phyloP scores from a whole-genome alignment of 1,140 invertebrate species.

The Calycopis cecrops region DNA sequence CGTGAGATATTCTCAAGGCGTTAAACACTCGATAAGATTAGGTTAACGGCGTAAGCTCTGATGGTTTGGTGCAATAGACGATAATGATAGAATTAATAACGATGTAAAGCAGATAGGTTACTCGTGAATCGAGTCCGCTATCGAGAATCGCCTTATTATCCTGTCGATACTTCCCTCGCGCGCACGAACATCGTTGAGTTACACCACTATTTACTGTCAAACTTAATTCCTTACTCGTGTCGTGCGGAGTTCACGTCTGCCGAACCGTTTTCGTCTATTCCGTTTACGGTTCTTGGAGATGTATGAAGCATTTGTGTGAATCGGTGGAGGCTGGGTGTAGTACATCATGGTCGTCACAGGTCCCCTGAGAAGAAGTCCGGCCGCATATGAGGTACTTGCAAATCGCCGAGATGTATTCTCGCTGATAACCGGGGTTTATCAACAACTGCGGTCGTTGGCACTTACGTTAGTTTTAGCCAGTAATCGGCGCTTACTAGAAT shows the following conservation, averaged over 20 bases:
- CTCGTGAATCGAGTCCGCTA: constrained; percentile 41
- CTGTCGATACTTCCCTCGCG: constrained; percentile 65
- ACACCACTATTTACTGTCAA: constrained; percentile 70
- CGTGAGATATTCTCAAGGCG: too few relatives aligned
- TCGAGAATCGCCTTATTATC: constrained; percentile 50
- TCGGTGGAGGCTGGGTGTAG: too few relatives aligned
- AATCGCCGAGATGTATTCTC: too few relatives aligned
- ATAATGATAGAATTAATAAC: constrained; percentile 50
- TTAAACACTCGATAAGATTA: background rate
- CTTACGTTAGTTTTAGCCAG: too few relatives aligned
- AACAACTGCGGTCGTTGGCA: too few relatives aligned
- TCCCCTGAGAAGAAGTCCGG: too few relatives aligned
- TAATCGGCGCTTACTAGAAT: too few relatives aligned
- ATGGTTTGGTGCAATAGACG: constrained; percentile 5
- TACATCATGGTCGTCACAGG: too few relatives aligned
- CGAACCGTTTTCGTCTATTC: constrained; percentile 24
- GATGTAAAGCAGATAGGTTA: constrained; percentile 45
- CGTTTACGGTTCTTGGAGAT: constrained; percentile 25
- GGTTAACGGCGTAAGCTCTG: background rate
- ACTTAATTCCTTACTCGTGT: constrained; percentile 65
- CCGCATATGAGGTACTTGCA: too few relatives aligned
- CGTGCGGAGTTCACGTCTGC: constrained; percentile 50
- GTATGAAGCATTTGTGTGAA: too few relatives aligned
- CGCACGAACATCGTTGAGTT: constrained; percentile 69
- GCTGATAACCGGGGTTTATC: too few relatives aligned